Base-by-base conservation (phyloP, 2,888 invertebrate species). In the Micropterix aruncella region DNA sequence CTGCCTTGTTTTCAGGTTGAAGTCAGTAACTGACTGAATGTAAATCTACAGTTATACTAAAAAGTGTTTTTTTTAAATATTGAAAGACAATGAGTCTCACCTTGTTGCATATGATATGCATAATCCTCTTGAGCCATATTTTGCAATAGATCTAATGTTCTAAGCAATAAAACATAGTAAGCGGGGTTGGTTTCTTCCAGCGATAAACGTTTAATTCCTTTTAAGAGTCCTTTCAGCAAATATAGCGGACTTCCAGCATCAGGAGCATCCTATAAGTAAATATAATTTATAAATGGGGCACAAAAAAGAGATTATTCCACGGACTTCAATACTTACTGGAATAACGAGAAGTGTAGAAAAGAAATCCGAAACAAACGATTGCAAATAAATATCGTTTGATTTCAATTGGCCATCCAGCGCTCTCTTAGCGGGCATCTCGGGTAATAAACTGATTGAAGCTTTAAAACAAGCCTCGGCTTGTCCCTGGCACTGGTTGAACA, bases 401-500 rank as follows among this genome's bases (percentile, higher is more conserved):
- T 79, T 79, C 37, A 75, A 68, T 58, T 86, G 83, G 2, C 83
- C 83, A 50, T 90, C 89, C 50, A 83, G 87, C 75, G 57, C 78
- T 65, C 52, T 73, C 65, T 57, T 78, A 63, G 50, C 63, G 0
- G 87, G 85, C 55, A 92, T 70, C 52, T 91, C 89, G 1, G 83
- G 77, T 50, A 95, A 76, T 41, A 90, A 66, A 47, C 77, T 78
- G 15, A 96, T 74, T 0, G 91, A 82, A 18, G 91, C 88, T 65
- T 93, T 93, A 55, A 95, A 86, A 60, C 92, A 93, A 2, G 92
- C 89, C 70, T 96, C 95, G 46, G 90, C 94, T 77, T 95, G 95
- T 39, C 92, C 92, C 44, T 91, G 74, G 60, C 94, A 94, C 55
- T 85, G 80, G 70, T 92, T 93, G 45, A 86, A 74, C 47, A 95